Conservation (phyloP, 2,113 vertebrate genomes). For the Ariopsis seemanni region DNA sequence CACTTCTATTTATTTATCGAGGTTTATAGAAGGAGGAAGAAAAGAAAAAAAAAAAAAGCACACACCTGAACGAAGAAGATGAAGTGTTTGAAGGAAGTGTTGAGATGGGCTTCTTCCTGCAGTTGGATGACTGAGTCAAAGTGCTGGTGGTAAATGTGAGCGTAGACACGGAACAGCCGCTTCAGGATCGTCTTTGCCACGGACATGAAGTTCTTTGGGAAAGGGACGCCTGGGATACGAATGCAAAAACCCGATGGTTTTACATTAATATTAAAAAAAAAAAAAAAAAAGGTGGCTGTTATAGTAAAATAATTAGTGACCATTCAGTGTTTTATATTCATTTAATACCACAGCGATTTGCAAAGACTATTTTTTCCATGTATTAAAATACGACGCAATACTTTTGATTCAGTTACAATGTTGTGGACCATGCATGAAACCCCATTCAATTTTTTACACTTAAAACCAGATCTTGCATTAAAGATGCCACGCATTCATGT, state of each 20-base stretch:
- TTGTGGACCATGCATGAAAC: background rate
- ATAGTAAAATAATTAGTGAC: background rate
- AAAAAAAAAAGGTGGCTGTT: background rate
- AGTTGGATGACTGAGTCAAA: conserved; percentile 84
- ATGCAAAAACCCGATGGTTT: background rate
- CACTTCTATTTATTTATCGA: background rate
- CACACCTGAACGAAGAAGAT: conserved; percentile 85
- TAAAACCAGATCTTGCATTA: background rate
- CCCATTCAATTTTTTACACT: background rate
- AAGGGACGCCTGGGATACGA: conserved; percentile 74
- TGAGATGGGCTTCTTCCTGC: conserved; percentile 84
- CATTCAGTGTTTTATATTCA: background rate
- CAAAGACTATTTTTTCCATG: background rate
- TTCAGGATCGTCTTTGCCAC: conserved; percentile 86
- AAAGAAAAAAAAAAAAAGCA: background rate
- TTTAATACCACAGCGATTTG: background rate
- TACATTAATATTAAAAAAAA: background rate
- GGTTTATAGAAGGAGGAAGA: background rate
- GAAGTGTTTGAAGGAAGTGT: conserved; percentile 88
- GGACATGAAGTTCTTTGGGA: conserved; percentile 86
- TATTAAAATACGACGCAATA: background rate
- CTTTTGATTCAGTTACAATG: background rate
- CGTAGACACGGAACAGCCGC: conserved; percentile 81
- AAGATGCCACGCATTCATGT: background rate
- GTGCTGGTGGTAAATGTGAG: conserved; percentile 88